Base-by-base conservation (phyloP, 2,113 vertebrate species). In the Anoplopoma fimbria region DNA sequence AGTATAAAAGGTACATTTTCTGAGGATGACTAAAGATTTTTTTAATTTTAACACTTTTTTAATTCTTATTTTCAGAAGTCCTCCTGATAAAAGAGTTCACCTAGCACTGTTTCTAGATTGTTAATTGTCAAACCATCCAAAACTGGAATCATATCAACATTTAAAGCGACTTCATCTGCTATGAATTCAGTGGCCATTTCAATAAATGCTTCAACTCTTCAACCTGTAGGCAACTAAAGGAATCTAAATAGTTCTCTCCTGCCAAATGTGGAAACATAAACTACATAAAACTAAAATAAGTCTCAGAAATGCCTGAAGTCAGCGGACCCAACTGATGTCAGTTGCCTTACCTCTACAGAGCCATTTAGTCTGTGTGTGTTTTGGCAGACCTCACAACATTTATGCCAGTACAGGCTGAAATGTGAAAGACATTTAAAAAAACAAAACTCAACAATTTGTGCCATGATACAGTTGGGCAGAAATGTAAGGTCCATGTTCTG, bases 311-410 rank as follows among this genome's bases (percentile, higher is more conserved):
- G 47, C 15, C 27, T 53, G 27, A 79, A 75, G 63, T 51, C 72
- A 62, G 49, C 0, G 0, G 12, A n/a, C 6, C 10, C 17, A 40
- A 84, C 74, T 45, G 40, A 5, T 70, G 69, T 81, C 70, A 27
- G 27, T 63, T 73, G 55, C 57, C 72, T 31, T 67, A 55, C 64
- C 47, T 82, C 14, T 79, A 51, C 77, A 72, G 81, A 83, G 75
- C 78, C 85, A 14, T 73, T 85, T 69, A 57, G 79, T 90, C 74
- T 89, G 25, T 81, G 70, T 76, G 58, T 73, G 68, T 68, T 85
- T 83, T 89, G 79, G 91, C 75, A 40, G 40, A 19, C 15, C 2
- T 47, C 10, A 8, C 25, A 23, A 42, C 73, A 63, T 53, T 73
- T 77, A 69, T 78, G 51, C 69, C 53, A 62, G 36, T 6, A 6